Conservation (phyloP, 2,113 vertebrate genomes). For the Burhinus oedicnemus region DNA sequence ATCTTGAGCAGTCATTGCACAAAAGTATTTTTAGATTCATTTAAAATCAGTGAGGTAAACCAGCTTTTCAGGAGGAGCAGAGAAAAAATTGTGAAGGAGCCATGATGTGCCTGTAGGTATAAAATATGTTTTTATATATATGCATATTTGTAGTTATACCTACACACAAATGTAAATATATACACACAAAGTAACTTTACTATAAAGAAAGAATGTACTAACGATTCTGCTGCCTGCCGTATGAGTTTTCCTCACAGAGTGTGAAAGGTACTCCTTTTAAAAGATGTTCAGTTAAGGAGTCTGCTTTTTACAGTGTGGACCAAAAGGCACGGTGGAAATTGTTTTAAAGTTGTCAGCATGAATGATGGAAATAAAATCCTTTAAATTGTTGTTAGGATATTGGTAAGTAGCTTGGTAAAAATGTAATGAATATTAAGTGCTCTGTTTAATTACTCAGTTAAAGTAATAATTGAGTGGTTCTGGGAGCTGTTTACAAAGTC, state of each 20-base stretch:
- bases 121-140: background rate
- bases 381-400: background rate
- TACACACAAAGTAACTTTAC: background rate
- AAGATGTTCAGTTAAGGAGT: background rate
- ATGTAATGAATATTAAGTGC: background rate
- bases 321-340: background rate
- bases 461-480: background rate
- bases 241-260: background rate
- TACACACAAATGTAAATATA: background rate
- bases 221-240: background rate
- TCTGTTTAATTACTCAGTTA: background rate
- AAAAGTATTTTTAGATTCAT: background rate
- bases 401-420: background rate
- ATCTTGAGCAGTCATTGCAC: background rate
- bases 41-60: background rate
- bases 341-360: background rate
- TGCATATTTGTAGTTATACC: background rate
- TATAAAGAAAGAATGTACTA: background rate
- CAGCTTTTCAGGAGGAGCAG: background rate
- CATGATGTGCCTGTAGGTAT: background rate
- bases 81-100: background rate
- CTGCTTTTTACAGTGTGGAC: background rate
- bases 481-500: background rate
- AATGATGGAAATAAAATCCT: conserved; percentile 1
- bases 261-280: background rate